phyloP scores from a whole-genome alignment of 2,113 vertebrate species.

The Pteronura brasiliensis region DNA sequence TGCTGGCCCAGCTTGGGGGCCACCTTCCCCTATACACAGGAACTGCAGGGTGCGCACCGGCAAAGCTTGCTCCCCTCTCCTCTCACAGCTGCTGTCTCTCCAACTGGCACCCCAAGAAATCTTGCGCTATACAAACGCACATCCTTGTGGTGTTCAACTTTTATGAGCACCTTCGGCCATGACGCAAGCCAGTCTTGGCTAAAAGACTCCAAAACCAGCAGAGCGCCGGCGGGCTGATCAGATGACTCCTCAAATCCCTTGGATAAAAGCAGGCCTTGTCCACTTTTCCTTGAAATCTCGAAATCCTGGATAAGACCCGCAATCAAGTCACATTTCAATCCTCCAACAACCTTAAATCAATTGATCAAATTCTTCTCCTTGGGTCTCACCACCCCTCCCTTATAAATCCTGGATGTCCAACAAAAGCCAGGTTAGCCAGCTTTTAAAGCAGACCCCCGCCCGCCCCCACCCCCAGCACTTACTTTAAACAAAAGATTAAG shows the following conservation, averaged over 20 bases:
- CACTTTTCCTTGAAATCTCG: constrained; percentile 58
- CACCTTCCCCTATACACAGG: background rate
- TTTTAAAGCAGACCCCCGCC: background rate
- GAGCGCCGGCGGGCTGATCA: background rate
- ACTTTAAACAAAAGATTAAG: background rate
- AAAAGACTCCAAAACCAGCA: background rate
- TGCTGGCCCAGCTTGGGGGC: background rate
- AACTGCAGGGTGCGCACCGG: background rate
- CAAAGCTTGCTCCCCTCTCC: background rate
- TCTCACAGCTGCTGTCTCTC: background rate
- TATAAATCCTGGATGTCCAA: background rate
- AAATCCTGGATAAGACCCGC: constrained; percentile 46
- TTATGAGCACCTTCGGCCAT: background rate
- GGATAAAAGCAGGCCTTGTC: constrained; percentile 48
- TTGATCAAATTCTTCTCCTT: constrained; percentile 30
- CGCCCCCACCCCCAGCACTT: background rate
- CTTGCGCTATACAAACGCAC: fast-evolving
- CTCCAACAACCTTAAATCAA: constrained; percentile 26
- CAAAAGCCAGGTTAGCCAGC: background rate
- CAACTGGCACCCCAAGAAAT: background rate
- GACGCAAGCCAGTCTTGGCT: background rate
- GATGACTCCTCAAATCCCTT: constrained; percentile 1
- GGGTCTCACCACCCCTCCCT: background rate
- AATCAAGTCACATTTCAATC: constrained; percentile 37
- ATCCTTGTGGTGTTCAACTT: background rate